Base-by-base conservation (phyloP, 2,888 invertebrate species). In the Cheilosia pagana region DNA sequence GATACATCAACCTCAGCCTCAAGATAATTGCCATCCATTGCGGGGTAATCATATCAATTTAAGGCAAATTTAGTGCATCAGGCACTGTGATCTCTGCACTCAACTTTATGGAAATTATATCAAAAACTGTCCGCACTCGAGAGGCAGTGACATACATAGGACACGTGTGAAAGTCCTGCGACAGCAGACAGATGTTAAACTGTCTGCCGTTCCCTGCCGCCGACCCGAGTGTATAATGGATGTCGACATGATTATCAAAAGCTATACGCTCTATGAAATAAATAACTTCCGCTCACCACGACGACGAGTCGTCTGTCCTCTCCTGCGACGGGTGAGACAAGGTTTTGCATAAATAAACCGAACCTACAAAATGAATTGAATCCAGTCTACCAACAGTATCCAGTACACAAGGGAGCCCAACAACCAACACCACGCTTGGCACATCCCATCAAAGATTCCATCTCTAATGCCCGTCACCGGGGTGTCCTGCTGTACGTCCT, bases 271-370 rank as follows among this genome's bases (percentile, higher is more conserved):
- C 59, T 77, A 48, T 62, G 67, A 63, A 52, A 83, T 83, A 79
- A 79, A 83, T 79, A 79, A 75, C 83, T 83, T 83, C 79, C 83
- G 83, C 57, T 79, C 63, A 68, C 74, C 70, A 70, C n/a, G n/a
- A n/a, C n/a, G n/a, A n/a, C n/a, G n/a, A n/a, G n/a, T n/a, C n/a
- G n/a, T n/a, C n/a, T n/a, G 67, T 23, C 31, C 19, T 14, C 31
- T 43, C 52, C 43, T 31, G 16, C 55, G 45, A 52, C 50, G 75
- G 52, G 62, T 16, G 70, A 50, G 77, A 71, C 65, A 53, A 45
- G 67, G 68, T 60, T 78, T 67, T 78, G 82, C 82, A 83, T 78
- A 78, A 83, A 78, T 72, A 70, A 77, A 82, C 35, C 48, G 67
- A 72, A 70, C 57, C 76, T 50, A 12, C 19, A 14, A 45, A 14